Evolutionary conservation across 2,888 invertebrate genomes (phyloP).

Genomic region (Carpatolechia fugitivella): DNA sequence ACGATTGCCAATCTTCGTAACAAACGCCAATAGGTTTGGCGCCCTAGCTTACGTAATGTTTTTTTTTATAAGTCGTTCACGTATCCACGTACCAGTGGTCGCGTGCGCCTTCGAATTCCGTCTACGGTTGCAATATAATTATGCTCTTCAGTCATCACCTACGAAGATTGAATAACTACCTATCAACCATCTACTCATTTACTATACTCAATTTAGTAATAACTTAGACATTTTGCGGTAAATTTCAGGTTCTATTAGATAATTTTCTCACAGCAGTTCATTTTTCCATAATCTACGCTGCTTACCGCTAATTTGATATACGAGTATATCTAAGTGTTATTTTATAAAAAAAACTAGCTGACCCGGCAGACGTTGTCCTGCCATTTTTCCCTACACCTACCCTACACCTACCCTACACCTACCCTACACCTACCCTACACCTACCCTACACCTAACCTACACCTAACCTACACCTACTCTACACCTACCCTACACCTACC

Average conservation of each 20-base stretch:
- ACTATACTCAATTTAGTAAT: not conserved
- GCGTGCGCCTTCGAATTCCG: constrained; percentile 10
- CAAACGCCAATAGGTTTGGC: not conserved
- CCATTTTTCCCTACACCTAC: too few species aligned
- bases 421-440: too few species aligned
- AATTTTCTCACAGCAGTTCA: not conserved
- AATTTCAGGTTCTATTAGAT: not conserved
- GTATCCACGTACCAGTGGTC: constrained; percentile 6
- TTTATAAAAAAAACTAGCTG: too few species aligned
- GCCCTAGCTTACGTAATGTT: not conserved
- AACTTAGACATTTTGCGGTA: not conserved
- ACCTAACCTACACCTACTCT: too few species aligned
- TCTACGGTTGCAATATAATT: not conserved
- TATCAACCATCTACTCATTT: not conserved
- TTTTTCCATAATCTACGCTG: too few species aligned
- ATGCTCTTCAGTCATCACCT: constrained; percentile 5
- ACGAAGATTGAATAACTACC: not conserved
- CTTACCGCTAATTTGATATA: too few species aligned
- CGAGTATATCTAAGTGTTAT: too few species aligned
- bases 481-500: too few species aligned
- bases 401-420: too few species aligned
- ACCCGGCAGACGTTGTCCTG: too few species aligned
- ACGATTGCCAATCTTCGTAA: constrained; percentile 24
- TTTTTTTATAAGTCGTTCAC: constrained; percentile 8
- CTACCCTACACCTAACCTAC: too few species aligned